Conservation (phyloP, 2,888 invertebrate species). For the Yponomeuta plumbellus region DNA sequence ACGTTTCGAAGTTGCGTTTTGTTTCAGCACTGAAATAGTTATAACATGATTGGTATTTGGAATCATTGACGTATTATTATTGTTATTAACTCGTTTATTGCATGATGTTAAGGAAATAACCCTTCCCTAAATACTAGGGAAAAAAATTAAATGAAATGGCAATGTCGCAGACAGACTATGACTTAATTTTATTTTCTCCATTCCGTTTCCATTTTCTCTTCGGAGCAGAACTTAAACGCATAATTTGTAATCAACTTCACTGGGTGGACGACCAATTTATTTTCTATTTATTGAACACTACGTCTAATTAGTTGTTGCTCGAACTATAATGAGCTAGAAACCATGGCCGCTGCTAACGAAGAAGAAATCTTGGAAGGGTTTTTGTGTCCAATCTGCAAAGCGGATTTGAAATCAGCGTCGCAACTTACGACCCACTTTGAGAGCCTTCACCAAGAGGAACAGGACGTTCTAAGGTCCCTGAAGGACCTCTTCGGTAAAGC, state of each 20-base stretch:
- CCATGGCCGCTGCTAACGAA: slow-evolving; percentile 62
- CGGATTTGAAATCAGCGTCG: slow-evolving; percentile 89
- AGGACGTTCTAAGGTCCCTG: slow-evolving; percentile 86
- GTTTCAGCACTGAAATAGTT: no score
- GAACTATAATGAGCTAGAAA: slow-evolving; percentile 4
- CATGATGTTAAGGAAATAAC: no score
- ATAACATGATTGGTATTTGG: no score
- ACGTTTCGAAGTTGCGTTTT: background rate
- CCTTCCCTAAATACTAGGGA: no score
- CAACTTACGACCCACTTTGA: slow-evolving; percentile 93
- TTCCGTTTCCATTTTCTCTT: background rate
- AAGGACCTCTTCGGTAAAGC: slow-evolving; percentile 93
- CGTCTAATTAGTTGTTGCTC: background rate
- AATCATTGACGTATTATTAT: no score
- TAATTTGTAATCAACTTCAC: slow-evolving; percentile 6
- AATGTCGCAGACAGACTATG: no score
- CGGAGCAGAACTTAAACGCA: slow-evolving; percentile 10
- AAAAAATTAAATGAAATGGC: no score
- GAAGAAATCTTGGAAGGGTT: slow-evolving; percentile 92
- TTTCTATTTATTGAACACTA: slow-evolving; percentile 10
- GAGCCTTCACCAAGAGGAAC: slow-evolving; percentile 90
- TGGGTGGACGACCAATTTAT: slow-evolving; percentile 8
- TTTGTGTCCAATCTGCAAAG: slow-evolving; percentile 95
- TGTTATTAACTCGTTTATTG: no score
- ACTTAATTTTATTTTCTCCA: background rate